Base-by-base conservation (phyloP, 2,113 vertebrate species). In the Petaurus breviceps region DNA sequence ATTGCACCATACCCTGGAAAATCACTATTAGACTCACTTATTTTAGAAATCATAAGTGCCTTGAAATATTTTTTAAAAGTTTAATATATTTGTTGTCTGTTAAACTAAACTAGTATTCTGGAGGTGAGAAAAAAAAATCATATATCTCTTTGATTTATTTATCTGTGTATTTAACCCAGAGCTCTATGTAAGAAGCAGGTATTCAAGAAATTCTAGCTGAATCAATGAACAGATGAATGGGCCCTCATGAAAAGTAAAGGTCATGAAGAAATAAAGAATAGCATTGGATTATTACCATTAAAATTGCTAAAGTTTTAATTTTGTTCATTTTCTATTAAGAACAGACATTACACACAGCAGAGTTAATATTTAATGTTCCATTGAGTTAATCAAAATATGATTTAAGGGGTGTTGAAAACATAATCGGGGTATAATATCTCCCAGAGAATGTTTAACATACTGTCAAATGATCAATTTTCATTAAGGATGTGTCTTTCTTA, bases 401-500 rank as follows among this genome's bases (percentile, higher is more conserved):
- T 84, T 84, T 84, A 84, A 84, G 68, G 68, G 68, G n/a, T 43
- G 68, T 84, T 84, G 68, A 84, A 84, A 84, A 84, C 16, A 84
- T 84, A 84, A 84, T 84, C 19, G n/a, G 23, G n/a, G n/a, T 84
- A 84, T 84, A 84, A 84, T 84, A 19, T 43, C 68, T 43, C 68
- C n/a, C 68, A 84, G 68, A 84, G 68, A 84, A 84, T 84, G 68
- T 43, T 84, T 43, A 43, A 84, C 37, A 84, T 22, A 43, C 68
- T 84, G n/a, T 61, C 68, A 96, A 94, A 92, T 28, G 26, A 61
- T 49, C 0, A 28, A 24, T 96, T 84, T 94, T 77, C n/a, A 90
- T 93, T 49, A 93, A 90, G 23, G 12, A 57, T 93, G 8, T 52
- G 31, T 53, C 26, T 95, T n/a, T 57, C 8, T 53, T 90, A 46